Evolutionary conservation across 2,113 vertebrate genomes (phyloP), one percentile per base, ranked within the genome.

Genomic region (Solea solea): DNA sequence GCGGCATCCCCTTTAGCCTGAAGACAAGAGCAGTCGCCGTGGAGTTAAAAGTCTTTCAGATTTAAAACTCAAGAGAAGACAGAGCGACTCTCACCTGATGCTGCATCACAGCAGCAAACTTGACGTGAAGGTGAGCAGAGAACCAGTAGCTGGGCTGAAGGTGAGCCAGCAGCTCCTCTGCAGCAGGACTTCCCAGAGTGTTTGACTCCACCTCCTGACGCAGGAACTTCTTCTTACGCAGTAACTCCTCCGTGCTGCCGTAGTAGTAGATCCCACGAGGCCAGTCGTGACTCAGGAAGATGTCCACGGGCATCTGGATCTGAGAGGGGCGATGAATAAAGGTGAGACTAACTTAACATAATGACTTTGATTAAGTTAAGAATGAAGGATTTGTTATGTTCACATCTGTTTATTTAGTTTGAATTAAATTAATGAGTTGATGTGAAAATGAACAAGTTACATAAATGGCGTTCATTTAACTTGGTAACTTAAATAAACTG

Each of bases 271-370:
- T 98, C 39, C 96, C 95, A 75, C 95, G 94, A 1, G 98, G 98
- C 98, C 98, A 99, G 83, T 99, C 98, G 1, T 99, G 98, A 16
- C 96, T 98, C 93, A 98, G 90, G 77, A 99, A 98, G 60, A 99
- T 90, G 75, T 99, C 97, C 2, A 99, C 80, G 8, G 97, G 96
- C 77, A 91, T 95, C 80, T 95, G 95, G 44, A 99, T 83, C 98
- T 99, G 71, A 80, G 60, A 39, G 6, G 72, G 12, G 8, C 13
- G 44, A 8, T 3, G 13, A 46, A 46, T 11, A 46, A 46, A 46
- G 21, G 21, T 1, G 21, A 21, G 21, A 21, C 21, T 1, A 21
- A 21, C 21, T 21, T 21, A 21, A 21, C 21, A 21, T 21, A 21
- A 21, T 21, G 21, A 21, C 21, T 21, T 21, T 21, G 21, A 21